These are phyloP conservation scores for Rhabdomys dilectus DNA, from an alignment of 2,113 vertebrate species.

Conservation along the genomic window DNA sequence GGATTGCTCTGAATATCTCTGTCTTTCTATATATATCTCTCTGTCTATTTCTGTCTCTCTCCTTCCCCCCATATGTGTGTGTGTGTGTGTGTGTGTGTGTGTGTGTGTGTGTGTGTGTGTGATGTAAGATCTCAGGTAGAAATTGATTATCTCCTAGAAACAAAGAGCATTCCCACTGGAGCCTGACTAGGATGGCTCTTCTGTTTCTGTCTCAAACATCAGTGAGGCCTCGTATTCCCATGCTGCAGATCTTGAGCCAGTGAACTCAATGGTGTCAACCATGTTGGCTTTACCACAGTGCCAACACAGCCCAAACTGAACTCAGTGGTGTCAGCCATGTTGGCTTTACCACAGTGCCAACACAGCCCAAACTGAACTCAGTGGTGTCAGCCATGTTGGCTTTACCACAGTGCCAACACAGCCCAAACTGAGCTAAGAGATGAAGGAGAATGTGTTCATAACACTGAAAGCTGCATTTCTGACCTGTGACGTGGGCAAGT, in stretches of 20 bases:
- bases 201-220: background rate
- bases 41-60: background rate
- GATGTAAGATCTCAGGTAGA: background rate
- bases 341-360: background rate
- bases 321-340: too few relatives aligned
- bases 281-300: background rate
- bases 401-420: background rate
- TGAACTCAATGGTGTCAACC: background rate
- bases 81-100: background rate
- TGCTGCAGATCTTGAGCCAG: background rate
- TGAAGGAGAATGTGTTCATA: background rate
- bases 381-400: background rate
- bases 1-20: accelerated
- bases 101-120: background rate
- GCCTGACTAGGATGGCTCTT: accelerated
- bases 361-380: too few relatives aligned
- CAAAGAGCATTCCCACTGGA: background rate
- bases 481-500: background rate
- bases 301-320: too few relatives aligned
- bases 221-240: background rate
- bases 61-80: background rate
- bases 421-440: too few relatives aligned
- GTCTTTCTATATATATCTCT: background rate
- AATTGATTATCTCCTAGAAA: too few relatives aligned
- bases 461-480: background rate